Percentiles rank a stretch among this genome's conserved stretches.
These are phyloP conservation scores for Synodontis membranacea DNA, from an alignment of 2,113 vertebrate genomes.

Conservation along the genomic window DNA sequence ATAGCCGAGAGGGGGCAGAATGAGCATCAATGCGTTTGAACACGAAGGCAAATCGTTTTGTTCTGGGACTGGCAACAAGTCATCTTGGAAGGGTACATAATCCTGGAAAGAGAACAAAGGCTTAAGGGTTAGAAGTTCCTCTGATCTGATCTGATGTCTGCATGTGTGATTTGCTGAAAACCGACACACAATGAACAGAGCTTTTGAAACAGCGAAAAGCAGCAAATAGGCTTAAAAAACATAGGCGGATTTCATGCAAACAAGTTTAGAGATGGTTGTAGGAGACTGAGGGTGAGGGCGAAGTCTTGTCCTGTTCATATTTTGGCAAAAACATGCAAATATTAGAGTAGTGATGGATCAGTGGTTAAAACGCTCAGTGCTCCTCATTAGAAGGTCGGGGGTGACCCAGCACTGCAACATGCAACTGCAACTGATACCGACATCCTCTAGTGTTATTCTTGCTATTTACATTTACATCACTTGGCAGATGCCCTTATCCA, in stretches of 20 bases:
- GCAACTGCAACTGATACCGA: too few species aligned
- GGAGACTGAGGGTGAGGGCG: background rate
- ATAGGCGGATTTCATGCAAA: conserved; percentile 46
- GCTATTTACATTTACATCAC: too few species aligned
- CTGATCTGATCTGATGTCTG: conserved; percentile 36
- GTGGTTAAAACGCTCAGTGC: too few species aligned
- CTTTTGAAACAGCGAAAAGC: conserved; percentile 33
- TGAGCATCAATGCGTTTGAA: conserved; percentile 13
- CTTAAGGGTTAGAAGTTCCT: conserved; percentile 30
- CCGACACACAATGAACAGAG: background rate
- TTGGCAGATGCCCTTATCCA: too few species aligned
- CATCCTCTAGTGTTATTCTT: too few species aligned
- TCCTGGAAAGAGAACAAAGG: conserved; percentile 25
- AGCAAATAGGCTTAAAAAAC: conserved; percentile 39
- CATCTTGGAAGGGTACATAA: conserved; percentile 16
- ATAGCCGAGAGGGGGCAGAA: background rate
- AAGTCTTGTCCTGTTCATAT: too few species aligned
- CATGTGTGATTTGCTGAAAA: conserved; percentile 45
- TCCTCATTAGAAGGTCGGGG: too few species aligned
- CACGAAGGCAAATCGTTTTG: conserved; percentile 42
- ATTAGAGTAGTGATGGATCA: too few species aligned
- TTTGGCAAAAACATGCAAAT: too few species aligned
- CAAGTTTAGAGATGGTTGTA: conserved; percentile 51
- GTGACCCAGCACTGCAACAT: too few species aligned
- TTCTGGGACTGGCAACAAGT: conserved; percentile 39